A percentile compares a stretch with the other conserved stretches of the same genome.
Evolutionary conservation across 2,888 invertebrate species (phyloP).

Genomic region (Caradrina kadenii): DNA sequence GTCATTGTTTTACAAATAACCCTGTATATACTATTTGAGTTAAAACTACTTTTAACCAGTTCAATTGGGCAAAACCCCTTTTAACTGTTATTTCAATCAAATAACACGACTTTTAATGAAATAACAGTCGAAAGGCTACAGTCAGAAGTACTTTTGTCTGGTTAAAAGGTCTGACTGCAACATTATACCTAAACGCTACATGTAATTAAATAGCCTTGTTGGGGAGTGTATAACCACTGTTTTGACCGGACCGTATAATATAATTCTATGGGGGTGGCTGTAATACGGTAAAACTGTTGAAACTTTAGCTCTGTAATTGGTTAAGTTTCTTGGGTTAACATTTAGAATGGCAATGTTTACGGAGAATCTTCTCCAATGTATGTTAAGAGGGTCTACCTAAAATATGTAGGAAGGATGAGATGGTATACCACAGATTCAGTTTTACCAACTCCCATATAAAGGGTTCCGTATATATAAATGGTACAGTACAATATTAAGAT

Average conservation of each 20-base stretch:
- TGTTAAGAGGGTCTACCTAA: background rate
- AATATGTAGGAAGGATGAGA: background rate
- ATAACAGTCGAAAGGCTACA: too few species aligned
- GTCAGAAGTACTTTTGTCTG: too few species aligned
- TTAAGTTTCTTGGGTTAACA: slow-evolving; percentile 17
- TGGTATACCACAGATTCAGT: background rate
- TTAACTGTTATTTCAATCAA: too few species aligned
- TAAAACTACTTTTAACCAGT: too few species aligned
- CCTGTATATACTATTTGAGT: too few species aligned
- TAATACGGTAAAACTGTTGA: slow-evolving; percentile 27
- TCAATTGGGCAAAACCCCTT: too few species aligned
- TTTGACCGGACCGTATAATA: background rate
- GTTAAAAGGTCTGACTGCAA: too few species aligned
- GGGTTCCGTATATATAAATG: too few species aligned
- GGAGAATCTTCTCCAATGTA: background rate
- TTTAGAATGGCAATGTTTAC: background rate
- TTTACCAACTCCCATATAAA: too few species aligned
- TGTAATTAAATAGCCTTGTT: background rate
- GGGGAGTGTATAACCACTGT: slow-evolving; percentile 6
- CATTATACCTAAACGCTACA: background rate
- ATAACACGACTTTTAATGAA: too few species aligned
- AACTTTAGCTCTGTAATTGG: slow-evolving; percentile 21
- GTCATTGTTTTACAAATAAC: too few species aligned
- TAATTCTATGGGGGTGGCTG: slow-evolving; percentile 15
- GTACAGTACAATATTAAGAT: too few species aligned